Evolutionary conservation across 1,140 invertebrate genomes (phyloP), one percentile per base, ranked within the genome.

Genomic region (Drosophila lacteicornis): DNA sequence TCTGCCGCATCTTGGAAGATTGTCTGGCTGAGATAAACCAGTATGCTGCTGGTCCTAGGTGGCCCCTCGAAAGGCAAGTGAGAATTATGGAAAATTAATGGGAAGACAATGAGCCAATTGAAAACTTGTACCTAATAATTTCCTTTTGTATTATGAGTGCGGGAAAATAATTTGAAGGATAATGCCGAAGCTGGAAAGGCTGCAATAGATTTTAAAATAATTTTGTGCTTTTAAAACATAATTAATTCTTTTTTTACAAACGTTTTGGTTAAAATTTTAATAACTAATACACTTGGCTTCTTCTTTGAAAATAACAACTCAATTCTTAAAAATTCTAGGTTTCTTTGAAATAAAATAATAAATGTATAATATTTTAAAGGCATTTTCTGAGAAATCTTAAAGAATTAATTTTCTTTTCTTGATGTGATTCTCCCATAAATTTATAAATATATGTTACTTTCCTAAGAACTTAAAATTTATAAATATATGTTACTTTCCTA

Each of bases 61-160:
- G 33, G 27, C 45, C 45, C 51, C 53, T 25, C 8, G 13, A 40
- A 50, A 65, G 50, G 51, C 49, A 77, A 84, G 68, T 74, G 67
- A 51, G 59, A 80, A 75, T 74, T 88, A 80, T 87, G 51, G 74
- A 56, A 68, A 90, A 80, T 88, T 66, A 88, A 88, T 88, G 68
- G 57, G 63, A 67, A 50, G 70, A 75, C 86, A 88, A 80, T 80
- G 69, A 43, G 43, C 27, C 85, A 88, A 90, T 87, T 84, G 62
- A 65, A 75, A 43, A 62, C 58, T 65, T 56, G 50, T 42, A 49
- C n/a, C 38, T 22, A 77, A 62, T 60, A 77, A 73, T 56, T 58
- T 46, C 19, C 19, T 27, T 47, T 75, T 46, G 33, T 38, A 22
- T 46, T 59, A 33, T 74, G 22, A 47, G 40, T 67, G 83, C 83